A percentile compares a stretch with the other conserved stretches of the same genome.
phyloP scores from a whole-genome alignment of 2,113 vertebrate genomes.

The Apteryx owenii region DNA sequence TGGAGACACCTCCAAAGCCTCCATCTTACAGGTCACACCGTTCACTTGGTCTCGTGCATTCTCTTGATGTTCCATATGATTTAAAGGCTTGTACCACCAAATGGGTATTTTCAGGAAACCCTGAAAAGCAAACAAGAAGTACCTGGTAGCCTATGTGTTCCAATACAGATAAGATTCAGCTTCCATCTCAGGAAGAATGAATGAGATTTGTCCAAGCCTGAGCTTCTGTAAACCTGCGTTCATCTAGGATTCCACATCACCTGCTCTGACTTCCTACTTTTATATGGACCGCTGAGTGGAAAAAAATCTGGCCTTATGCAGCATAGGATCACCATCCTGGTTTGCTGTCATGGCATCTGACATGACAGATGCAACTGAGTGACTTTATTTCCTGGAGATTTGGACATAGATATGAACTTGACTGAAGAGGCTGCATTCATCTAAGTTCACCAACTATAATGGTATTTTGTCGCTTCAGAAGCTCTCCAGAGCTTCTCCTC shows the following conservation, averaged over 20 bases:
- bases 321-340: neutral
- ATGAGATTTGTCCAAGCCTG: neutral
- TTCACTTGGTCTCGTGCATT: constrained; percentile 27
- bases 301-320: neutral
- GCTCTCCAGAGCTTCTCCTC: neutral
- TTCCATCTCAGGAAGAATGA: neutral
- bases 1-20: constrained; percentile 35
- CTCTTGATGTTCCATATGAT: neutral
- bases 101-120: constrained; percentile 88
- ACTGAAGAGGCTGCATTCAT: neutral
- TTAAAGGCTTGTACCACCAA: constrained; percentile 79
- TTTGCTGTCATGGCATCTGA: neutral
- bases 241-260: neutral
- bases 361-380: too few relatives aligned
- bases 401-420: neutral
- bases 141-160: neutral
- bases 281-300: neutral
- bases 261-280: neutral
- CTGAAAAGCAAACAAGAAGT: constrained; percentile 64
- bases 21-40: constrained; percentile 40
- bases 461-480: neutral
- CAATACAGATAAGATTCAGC: neutral
- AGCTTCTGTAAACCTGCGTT: neutral
- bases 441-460: neutral
- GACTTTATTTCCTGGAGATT: neutral